Base-by-base conservation (phyloP, 2,797 vertebrate genomes). In the Chaunax sp. region DNA sequence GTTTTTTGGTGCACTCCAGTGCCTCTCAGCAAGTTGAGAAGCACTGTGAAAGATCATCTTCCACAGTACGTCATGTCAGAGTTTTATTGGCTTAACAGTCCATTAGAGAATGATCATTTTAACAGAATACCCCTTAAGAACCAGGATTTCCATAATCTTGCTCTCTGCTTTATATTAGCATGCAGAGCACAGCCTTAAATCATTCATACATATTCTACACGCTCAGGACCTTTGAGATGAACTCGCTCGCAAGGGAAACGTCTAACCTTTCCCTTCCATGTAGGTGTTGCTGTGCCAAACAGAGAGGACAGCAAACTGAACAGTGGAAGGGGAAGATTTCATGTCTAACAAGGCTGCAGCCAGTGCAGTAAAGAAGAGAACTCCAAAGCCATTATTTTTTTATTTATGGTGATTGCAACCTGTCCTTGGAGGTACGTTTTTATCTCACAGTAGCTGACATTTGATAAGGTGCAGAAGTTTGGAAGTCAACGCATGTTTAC, bases 401-500 rank as follows among this genome's bases (percentile, higher is more conserved):
- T 83, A 91, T 91, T 90, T 78, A 88, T 84, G 77, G 44, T 79
- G 63, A 85, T 82, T 80, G 64, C 57, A 55, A 60, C 65, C 62
- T 28, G 50, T 65, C 78, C 72, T 79, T 58, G 5, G 26, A 35
- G 76, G 40, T 35, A 3, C 45, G 55, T 20, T 78, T 82, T 84
- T 76, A 77, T 89, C 55, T 82, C 64, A 15, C 64, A 49, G 57
- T 56, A 40, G 72, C 60, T 82, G 79, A 44, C 57, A 69, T 67
- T 69, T 86, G 83, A 87, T 81, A 58, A 62, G 61, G 45, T 80
- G 72, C 78, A 69, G 63, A 66, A 70, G 74, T 80, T 49, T 60
- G 47, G 47, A 78, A 78, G 75, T 83, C 69, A 60, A 54, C 44
- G 14, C 30, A 53, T 75, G 67, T 78, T 84, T 62, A 75, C 47